Percentiles rank a stretch among this genome's conserved stretches.
Evolutionary conservation across 1,140 invertebrate genomes (phyloP).

Genomic region (Penaeus japonicus): DNA sequence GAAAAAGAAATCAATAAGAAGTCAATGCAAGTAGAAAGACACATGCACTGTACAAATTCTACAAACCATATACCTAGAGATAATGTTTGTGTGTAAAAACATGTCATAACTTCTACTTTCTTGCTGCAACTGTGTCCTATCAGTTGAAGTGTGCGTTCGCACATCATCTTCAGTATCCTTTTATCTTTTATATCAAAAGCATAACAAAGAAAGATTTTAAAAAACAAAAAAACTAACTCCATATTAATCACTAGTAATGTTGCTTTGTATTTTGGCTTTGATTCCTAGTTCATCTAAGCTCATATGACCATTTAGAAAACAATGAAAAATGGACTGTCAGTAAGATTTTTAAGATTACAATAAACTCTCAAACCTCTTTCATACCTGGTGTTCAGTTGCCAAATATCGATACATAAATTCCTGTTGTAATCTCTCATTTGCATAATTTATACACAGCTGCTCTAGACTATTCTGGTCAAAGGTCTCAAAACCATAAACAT

Average conservation of each 20-base stretch:
- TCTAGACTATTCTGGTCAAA: conserved; percentile 78
- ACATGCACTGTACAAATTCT: background rate
- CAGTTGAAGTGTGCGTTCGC: no score
- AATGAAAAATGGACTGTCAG: conserved; percentile 21
- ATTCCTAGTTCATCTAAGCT: no score
- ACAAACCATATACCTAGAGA: no score
- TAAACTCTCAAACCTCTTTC: conserved; percentile 59
- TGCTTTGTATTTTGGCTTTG: no score
- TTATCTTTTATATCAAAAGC: no score
- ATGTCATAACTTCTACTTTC: no score
- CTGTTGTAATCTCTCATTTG: conserved; percentile 75
- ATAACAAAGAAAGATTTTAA: no score
- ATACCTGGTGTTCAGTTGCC: conserved; percentile 68
- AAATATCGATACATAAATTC: conserved; percentile 75
- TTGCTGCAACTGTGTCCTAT: no score
- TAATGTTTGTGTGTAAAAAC: no score
- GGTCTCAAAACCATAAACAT: conserved; percentile 81
- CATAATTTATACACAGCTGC: conserved; percentile 80
- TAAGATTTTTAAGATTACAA: conserved; percentile 68
- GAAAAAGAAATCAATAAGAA: background rate
- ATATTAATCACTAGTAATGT: no score
- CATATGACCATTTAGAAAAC: background rate
- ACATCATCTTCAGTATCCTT: no score
- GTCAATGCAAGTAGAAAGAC: conserved; percentile 68
- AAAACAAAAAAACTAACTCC: no score